Evolutionary conservation across 2,888 invertebrate genomes (phyloP).

Genomic region (Pandemis heparana): DNA sequence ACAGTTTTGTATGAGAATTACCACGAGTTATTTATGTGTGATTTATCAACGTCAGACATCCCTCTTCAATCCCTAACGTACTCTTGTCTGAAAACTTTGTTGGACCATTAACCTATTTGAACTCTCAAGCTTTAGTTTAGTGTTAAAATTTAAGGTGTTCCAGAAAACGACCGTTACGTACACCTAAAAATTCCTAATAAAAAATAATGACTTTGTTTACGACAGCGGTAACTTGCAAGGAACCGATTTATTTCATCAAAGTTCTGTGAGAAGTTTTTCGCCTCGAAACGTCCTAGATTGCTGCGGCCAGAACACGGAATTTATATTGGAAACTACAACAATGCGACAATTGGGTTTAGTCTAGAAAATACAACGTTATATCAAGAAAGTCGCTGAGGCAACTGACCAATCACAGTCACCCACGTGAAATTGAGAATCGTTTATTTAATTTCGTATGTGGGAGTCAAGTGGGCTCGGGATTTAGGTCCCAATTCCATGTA

Average conservation of each 20-base stretch:
- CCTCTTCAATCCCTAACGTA: slow-evolving; percentile 15
- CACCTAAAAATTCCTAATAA: background rate
- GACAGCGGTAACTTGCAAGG: background rate
- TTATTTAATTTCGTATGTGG: background rate
- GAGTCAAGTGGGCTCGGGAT: slow-evolving; percentile 7
- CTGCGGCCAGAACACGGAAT: background rate
- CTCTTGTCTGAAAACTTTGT: slow-evolving; percentile 30
- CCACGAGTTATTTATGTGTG: background rate
- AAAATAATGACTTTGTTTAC: slow-evolving; percentile 1
- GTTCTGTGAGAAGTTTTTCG: slow-evolving; percentile 4
- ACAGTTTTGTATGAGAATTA: background rate
- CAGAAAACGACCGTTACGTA: slow-evolving; percentile 11
- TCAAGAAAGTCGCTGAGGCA: slow-evolving; percentile 9
- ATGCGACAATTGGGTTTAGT: slow-evolving; percentile 10
- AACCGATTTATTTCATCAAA: background rate
- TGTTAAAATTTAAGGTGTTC: slow-evolving; percentile 13
- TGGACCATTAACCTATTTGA: slow-evolving; percentile 33
- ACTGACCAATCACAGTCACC: slow-evolving; percentile 10
- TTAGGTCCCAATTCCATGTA: background rate
- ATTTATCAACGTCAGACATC: slow-evolving; percentile 29
- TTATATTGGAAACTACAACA: slow-evolving; percentile 15
- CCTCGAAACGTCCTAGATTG: slow-evolving; percentile 1
- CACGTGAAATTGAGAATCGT: slow-evolving; percentile 1
- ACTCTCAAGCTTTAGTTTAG: slow-evolving; percentile 15
- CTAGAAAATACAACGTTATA: slow-evolving; percentile 6